phyloP scores from a whole-genome alignment of 2,888 invertebrate species.

The Phasia obesa region DNA sequence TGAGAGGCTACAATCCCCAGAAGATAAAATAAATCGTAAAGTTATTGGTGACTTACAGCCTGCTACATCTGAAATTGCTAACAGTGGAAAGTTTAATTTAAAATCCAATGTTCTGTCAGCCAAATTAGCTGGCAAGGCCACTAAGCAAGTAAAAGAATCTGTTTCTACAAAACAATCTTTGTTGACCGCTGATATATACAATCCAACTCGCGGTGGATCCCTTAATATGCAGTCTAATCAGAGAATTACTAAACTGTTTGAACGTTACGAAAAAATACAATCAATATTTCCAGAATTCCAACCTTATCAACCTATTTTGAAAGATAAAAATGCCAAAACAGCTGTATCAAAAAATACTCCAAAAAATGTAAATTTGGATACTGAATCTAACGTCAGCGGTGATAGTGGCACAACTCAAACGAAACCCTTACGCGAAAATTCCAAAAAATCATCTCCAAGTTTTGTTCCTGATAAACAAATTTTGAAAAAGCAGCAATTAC shows the following conservation, averaged over 20 bases:
- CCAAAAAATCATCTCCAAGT: slow-evolving; percentile 80
- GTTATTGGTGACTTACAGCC: slow-evolving; percentile 75
- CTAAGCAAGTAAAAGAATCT: slow-evolving; percentile 81
- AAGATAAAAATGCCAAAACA: slow-evolving; percentile 49
- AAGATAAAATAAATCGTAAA: slow-evolving; percentile 76
- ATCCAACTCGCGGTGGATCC: slow-evolving; percentile 53
- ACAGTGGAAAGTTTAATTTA: slow-evolving; percentile 30
- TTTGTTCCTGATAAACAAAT: slow-evolving; percentile 78
- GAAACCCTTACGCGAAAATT: slow-evolving; percentile 81
- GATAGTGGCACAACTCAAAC: slow-evolving; percentile 62
- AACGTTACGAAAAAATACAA: slow-evolving; percentile 89
- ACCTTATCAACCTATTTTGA: slow-evolving; percentile 79
- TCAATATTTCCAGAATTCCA: slow-evolving; percentile 89
- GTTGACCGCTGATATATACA: slow-evolving; percentile 34
- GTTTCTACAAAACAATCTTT: slow-evolving; percentile 51
- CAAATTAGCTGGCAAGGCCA: slow-evolving; percentile 79
- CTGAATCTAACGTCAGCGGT: slow-evolving; percentile 34
- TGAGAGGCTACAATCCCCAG: slow-evolving; percentile 73
- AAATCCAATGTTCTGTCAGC: slow-evolving; percentile 27
- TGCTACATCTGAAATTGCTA: slow-evolving; percentile 15
- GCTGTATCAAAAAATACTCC: slow-evolving; percentile 70
- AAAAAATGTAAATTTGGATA: slow-evolving; percentile 73
- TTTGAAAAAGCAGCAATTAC: slow-evolving; percentile 78
- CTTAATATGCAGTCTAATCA: slow-evolving; percentile 76
- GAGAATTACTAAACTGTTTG: slow-evolving; percentile 88